Conservation (phyloP, 2,113 vertebrate species). For the Butastur rufipennis region DNA sequence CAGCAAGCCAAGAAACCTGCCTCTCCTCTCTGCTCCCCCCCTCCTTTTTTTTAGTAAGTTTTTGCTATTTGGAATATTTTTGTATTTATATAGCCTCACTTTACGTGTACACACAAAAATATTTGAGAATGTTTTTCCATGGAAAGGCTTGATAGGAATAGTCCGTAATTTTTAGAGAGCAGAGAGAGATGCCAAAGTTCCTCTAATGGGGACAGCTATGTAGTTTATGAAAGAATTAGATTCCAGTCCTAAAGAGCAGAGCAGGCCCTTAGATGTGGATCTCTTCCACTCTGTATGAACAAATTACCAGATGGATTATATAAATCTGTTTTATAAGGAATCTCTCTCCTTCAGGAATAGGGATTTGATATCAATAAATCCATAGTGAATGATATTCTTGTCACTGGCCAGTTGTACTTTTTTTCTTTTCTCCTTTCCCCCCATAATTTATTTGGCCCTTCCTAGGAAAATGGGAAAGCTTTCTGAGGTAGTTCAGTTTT, state of each 20-base stretch:
- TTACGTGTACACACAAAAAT: background rate
- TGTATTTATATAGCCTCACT: background rate
- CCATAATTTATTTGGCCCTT: background rate
- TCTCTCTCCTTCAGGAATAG: background rate
- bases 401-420: background rate
- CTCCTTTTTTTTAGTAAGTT: background rate
- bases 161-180: background rate
- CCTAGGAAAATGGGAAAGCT: background rate
- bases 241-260: background rate
- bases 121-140: constrained; percentile 24
- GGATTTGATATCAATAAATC: background rate
- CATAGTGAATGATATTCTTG: background rate
- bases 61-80: background rate
- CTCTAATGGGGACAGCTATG: background rate
- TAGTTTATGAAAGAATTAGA: background rate
- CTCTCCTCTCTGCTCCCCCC: rapidly evolving
- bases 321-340: background rate
- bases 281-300: background rate
- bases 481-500: background rate
- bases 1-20: constrained; percentile 13
- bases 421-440: background rate
- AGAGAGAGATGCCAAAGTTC: background rate
- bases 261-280: background rate
- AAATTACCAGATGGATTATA: background rate
- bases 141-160: background rate